Evolutionary conservation across 2,888 invertebrate genomes (phyloP).

Genomic region (Thumatha senex): DNA sequence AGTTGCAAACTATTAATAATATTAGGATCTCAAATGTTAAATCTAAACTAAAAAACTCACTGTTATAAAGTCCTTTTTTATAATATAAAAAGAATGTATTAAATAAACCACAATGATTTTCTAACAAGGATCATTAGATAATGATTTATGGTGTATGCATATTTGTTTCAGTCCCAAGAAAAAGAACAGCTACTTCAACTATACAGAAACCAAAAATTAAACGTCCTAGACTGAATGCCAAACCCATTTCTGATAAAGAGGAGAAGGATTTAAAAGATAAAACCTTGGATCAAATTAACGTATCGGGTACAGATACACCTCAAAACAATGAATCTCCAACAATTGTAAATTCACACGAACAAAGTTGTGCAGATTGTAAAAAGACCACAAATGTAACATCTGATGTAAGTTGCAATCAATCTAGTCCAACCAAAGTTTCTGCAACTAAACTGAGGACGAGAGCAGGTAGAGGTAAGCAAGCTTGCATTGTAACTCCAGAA

Average conservation of each 20-base stretch:
- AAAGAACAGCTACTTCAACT: conserved; percentile 33
- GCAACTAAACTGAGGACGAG: background rate
- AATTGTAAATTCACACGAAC: background rate
- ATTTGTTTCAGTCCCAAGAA: conserved; percentile 30
- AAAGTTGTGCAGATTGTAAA: background rate
- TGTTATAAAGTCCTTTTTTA: too few relatives aligned
- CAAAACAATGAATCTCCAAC: background rate
- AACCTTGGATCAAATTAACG: background rate
- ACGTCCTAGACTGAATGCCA: background rate
- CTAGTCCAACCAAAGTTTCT: background rate
- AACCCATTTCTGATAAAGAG: background rate
- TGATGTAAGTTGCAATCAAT: background rate
- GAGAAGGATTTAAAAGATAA: background rate
- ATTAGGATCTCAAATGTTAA: too few relatives aligned
- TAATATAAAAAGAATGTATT: too few relatives aligned
- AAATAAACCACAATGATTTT: too few relatives aligned
- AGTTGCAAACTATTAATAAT: too few relatives aligned
- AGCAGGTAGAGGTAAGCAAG: conserved; percentile 1
- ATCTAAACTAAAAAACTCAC: too few relatives aligned
- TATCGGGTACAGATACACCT: background rate
- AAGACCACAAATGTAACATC: background rate
- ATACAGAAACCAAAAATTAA: conserved; percentile 10
- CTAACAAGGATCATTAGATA: too few relatives aligned
- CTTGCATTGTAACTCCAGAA: background rate
- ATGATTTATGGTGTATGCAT: background rate